phyloP scores from a whole-genome alignment of 2,888 invertebrate genomes.

The Dysmachus trigonus region DNA sequence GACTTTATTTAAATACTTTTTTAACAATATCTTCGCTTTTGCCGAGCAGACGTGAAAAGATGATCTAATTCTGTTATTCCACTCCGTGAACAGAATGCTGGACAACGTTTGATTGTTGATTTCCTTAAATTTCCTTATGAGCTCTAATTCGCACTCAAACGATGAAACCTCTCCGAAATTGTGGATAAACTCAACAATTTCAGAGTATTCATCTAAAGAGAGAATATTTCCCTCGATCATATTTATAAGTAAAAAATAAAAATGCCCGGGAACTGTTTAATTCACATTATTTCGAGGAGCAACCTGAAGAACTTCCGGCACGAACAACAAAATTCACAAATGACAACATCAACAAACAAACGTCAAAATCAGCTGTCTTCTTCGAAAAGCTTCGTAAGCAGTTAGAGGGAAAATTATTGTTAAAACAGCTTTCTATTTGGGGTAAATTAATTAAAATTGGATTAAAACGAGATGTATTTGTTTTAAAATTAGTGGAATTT shows the following conservation, averaged over 20 bases:
- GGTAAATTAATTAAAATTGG: not conserved
- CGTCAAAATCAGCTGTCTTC: not conserved
- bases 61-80: slow-evolving; percentile 72
- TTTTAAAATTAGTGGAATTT: not conserved
- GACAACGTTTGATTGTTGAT: slow-evolving; percentile 71
- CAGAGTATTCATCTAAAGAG: slow-evolving; percentile 66
- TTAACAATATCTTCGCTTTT: slow-evolving; percentile 68
- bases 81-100: slow-evolving; percentile 75
- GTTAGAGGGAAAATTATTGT: not conserved
- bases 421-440: not conserved
- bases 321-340: not conserved
- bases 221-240: not conserved
- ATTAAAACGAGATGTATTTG: not conserved
- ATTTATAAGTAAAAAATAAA: not conserved
- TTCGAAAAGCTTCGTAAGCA: not conserved
- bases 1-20: too few species aligned
- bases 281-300: not conserved
- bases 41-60: slow-evolving; percentile 71
- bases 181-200: slow-evolving; percentile 65
- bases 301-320: not conserved
- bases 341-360: not conserved
- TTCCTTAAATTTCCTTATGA: slow-evolving; percentile 68
- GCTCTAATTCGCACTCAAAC: slow-evolving; percentile 70
- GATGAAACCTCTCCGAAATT: slow-evolving; percentile 67
- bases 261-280: not conserved